phyloP scores from a whole-genome alignment of 1,140 invertebrate genomes.

The Formica exsecta region DNA sequence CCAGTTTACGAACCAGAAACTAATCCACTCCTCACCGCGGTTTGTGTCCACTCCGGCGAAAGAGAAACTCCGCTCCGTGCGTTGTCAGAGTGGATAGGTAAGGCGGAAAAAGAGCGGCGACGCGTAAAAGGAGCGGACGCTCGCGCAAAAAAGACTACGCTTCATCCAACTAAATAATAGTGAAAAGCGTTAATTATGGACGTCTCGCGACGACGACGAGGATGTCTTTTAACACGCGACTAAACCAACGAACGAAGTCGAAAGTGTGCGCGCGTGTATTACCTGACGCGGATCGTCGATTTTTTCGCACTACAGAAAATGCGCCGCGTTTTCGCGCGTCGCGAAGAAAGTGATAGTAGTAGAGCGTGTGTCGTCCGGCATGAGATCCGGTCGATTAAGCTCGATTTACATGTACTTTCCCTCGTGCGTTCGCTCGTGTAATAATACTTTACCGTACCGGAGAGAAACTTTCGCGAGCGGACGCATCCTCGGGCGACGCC shows the following conservation, averaged over 20 bases:
- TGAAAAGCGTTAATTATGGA: conserved; percentile 78
- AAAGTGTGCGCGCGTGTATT: conserved; percentile 58
- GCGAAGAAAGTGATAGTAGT: conserved; percentile 65
- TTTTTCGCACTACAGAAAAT: conserved; percentile 20
- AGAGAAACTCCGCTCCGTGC: conserved; percentile 82
- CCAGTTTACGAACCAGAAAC: conserved; percentile 82
- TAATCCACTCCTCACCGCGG: conserved; percentile 67
- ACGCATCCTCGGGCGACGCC: conserved; percentile 48
- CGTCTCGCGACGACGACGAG: neutral
- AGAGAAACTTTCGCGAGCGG: conserved; percentile 66
- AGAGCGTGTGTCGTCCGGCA: conserved; percentile 55
- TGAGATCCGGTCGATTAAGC: conserved; percentile 66
- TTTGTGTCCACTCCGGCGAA: conserved; percentile 76
- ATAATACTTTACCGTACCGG: conserved; percentile 27
- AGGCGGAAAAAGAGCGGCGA: conserved; percentile 54
- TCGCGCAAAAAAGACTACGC: conserved; percentile 48
- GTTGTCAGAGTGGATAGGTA: conserved; percentile 37
- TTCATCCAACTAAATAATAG: conserved; percentile 69
- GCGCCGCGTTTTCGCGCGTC: conserved; percentile 9
- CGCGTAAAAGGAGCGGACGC: conserved; percentile 54
- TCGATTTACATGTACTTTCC: conserved; percentile 75
- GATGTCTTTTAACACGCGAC: conserved; percentile 11
- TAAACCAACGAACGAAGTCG: conserved; percentile 55
- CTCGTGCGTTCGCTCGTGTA: conserved; percentile 40
- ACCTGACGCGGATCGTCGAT: conserved; percentile 35